Evolutionary conservation across 2,113 vertebrate species (phyloP), one percentile per base, ranked within the genome.

Genomic region (Alexandromys fortis): DNA sequence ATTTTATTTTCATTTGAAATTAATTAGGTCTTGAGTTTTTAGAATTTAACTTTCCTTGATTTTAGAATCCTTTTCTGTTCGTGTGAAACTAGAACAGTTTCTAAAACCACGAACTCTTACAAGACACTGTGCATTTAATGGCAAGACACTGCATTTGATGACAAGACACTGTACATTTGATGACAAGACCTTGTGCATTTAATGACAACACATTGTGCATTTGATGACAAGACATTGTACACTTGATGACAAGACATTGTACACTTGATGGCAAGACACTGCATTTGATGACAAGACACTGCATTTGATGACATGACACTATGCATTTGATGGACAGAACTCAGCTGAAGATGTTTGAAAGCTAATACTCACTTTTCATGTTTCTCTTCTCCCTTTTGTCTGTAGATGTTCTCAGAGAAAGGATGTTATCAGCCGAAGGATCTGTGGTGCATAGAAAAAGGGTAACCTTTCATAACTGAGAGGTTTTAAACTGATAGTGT

Each of bases 1-100:
- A 94, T 76, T 94, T 92, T 91, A n/a, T 86, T 94, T 68, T 87
- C 78, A 86, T 82, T 90, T 94, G 35, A 87, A 87, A 67, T 95
- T 89, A 94, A 73, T 92, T 91, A 45, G 19, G 55, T 88, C 3
- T 4, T 94, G 35, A 8, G 45, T 90, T 94, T 97, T 96, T 89
- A 28, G 72, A 85, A 52, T 92, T 92, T 85, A 93, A 96, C 19
- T 91, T 78, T 72, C 35, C 42, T 94, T 94, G 42, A n/a, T 76
- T 94, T 90, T 26, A 81, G 68, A 95, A 82, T 90, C 55, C 30
- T 95, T 96, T 33, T 68, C 70, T 24, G 30, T 68, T 77, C 47
- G 8, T 81, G 49, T 45, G 16, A 95, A 82, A 92, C 30, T 86
- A 93, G 33, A 67, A 13, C 24, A 61, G 3, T 72, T 92, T 83